Evolutionary conservation across 2,888 invertebrate species (phyloP).

Genomic region (Corythucha ciliata): DNA sequence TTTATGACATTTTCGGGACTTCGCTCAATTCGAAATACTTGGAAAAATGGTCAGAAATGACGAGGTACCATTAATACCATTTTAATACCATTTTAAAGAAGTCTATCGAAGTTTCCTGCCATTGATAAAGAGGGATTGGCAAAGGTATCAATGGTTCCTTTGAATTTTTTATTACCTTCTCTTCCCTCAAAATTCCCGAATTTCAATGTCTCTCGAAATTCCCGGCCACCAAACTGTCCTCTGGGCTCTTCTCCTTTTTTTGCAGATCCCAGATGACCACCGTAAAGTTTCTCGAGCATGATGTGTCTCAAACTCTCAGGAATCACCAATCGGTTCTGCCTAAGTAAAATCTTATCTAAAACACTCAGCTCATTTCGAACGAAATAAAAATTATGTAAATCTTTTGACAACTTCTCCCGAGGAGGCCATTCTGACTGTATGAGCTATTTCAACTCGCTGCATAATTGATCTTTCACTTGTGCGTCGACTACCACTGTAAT

Average conservation of each 20-base stretch:
- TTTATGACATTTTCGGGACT: slow-evolving; percentile 6
- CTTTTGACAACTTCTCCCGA: no score
- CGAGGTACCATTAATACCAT: slow-evolving; percentile 19
- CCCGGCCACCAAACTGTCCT: slow-evolving; percentile 20
- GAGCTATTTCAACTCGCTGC: neutral
- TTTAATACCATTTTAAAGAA: slow-evolving; percentile 5
- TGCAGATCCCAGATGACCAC: slow-evolving; percentile 18
- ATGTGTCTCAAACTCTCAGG: neutral
- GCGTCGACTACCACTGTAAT: slow-evolving; percentile 1
- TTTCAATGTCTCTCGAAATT: slow-evolving; percentile 13
- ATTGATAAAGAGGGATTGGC: slow-evolving; percentile 9
- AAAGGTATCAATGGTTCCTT: slow-evolving; percentile 18
- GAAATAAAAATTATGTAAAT: no score
- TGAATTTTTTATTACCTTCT: slow-evolving; percentile 14
- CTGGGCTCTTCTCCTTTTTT: slow-evolving; percentile 8
- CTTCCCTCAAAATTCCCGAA: slow-evolving; percentile 2
- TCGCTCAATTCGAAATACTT: slow-evolving; percentile 13
- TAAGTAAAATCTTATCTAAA: slow-evolving; percentile 1
- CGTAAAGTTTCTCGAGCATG: slow-evolving; percentile 14
- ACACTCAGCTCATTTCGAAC: slow-evolving; percentile 7
- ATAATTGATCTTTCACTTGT: slow-evolving; percentile 4
- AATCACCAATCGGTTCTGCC: slow-evolving; percentile 3
- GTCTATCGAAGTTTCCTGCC: slow-evolving; percentile 16
- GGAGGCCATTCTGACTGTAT: slow-evolving; percentile 6
- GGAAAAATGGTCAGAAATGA: slow-evolving; percentile 15